A percentile compares a stretch with the other conserved stretches of the same genome.
Conservation (phyloP, 1,140 invertebrate genomes). For the Pantala flavescens region DNA sequence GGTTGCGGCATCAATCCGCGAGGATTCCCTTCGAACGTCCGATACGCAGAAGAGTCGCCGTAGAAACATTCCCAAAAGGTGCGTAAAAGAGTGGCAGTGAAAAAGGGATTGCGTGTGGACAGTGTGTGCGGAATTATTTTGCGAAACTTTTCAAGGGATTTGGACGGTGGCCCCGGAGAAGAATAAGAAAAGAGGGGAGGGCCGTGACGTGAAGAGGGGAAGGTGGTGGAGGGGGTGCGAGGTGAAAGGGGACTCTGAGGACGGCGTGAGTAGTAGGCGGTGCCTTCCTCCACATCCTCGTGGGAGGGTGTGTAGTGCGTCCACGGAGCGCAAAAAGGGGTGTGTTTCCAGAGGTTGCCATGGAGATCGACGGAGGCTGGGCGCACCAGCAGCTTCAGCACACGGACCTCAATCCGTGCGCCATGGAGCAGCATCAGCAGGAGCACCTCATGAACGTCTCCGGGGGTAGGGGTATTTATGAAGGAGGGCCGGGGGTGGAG, state of each 20-base stretch:
- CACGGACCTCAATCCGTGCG: not conserved
- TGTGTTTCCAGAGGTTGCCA: constrained; percentile 20
- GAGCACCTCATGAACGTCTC: constrained; percentile 27
- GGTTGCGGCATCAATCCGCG: not conserved
- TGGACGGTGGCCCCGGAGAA: constrained; percentile 20
- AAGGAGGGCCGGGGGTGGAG: constrained; percentile 40
- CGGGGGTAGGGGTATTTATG: constrained; percentile 42
- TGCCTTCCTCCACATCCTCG: constrained; percentile 8
- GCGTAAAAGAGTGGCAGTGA: not conserved
- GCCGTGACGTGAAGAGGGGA: not conserved
- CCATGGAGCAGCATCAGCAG: not conserved
- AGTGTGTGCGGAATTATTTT: no score
- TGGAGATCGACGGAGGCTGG: constrained; percentile 24
- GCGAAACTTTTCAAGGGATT: not conserved
- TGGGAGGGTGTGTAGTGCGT: constrained; percentile 22
- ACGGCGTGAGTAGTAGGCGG: not conserved
- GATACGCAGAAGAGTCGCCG: not conserved
- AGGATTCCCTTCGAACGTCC: not conserved
- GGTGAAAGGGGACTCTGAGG: constrained; percentile 22
- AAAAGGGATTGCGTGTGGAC: no score
- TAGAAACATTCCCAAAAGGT: not conserved
- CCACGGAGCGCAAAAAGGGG: not conserved
- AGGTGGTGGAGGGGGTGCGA: not conserved
- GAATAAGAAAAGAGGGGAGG: constrained; percentile 9
- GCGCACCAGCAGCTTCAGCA: constrained; percentile 1